Base-by-base conservation (phyloP, 1,140 invertebrate species). In the Drosophila punjabiensis region DNA sequence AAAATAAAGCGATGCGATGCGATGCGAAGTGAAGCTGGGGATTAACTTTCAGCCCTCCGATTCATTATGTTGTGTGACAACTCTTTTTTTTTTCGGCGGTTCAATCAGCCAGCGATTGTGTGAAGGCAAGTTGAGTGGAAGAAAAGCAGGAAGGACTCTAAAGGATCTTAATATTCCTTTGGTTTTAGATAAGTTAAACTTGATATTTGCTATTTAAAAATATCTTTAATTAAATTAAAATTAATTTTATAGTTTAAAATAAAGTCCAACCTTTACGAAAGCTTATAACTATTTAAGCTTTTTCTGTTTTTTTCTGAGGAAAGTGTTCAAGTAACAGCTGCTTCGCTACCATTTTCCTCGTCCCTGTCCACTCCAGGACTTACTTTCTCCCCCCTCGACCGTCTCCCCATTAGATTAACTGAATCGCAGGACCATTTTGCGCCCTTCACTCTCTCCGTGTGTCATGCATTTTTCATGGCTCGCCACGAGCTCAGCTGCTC, bases 401-500 rank as follows among this genome's bases (percentile, higher is more conserved):
- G 14, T 39, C 33, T 24, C 55, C 35, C 55, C 68, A 48, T 58
- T 69, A 39, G 64, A 71, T 69, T 71, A 69, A 69, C 68, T 69
- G 39, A 56, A 52, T 71, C 67, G 67, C 47, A 53, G 63, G n/a
- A 39, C 35, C 55, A 9, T 20, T 24, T 56, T 39, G 24, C 64
- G 32, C n/a, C 55, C 35, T 45, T 10, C 39, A 33, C 52, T 18
- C 30, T 3, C 20, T 7, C 33, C 11, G 43, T 37, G 65, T 53
- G 64, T 53, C 73, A 77, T 77, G 73, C 75, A 77, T 76, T 74
- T 74, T 66, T 68, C 58, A 64, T 69, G 82, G 28, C 59, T 50
- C 50, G 76, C 55, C 65, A 70, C 48, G 47, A 68, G 71, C 74
- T 76, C 53, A 71, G 67, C 53, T 74, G 70, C 68, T 68, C 67